phyloP scores from a whole-genome alignment of 2,888 invertebrate species.

The Drosophila eohydei region DNA sequence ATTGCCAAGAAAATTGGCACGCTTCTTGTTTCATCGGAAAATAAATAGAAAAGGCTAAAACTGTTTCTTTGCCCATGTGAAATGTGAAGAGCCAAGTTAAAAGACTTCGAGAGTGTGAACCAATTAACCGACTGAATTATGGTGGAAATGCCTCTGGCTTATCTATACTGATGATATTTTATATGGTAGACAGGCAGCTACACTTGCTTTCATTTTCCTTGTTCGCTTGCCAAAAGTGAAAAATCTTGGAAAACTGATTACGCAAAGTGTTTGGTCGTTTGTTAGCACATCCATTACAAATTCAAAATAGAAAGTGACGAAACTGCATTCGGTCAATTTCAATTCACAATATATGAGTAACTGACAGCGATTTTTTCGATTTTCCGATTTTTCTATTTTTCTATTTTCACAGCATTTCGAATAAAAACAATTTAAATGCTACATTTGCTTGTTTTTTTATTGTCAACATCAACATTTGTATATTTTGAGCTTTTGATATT shows the following conservation, averaged over 20 bases:
- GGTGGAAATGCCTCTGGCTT: constrained; percentile 47
- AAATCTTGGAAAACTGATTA: constrained; percentile 14
- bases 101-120: constrained; percentile 57
- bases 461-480: constrained; percentile 33
- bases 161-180: constrained; percentile 26
- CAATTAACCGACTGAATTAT: constrained; percentile 74
- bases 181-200: constrained; percentile 4
- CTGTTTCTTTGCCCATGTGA: constrained; percentile 3
- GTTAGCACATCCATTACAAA: constrained; percentile 29
- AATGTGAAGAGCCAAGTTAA: constrained; percentile 13
- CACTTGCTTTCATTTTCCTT: constrained; percentile 17
- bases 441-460: constrained; percentile 43
- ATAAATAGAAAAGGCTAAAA: constrained; percentile 9
- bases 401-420: neutral
- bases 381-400: neutral
- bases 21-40: constrained; percentile 59
- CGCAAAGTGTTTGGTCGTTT: constrained; percentile 32
- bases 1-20: constrained; percentile 76
- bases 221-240: constrained; percentile 39
- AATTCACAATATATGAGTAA: neutral
- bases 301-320: constrained; percentile 60
- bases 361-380: neutral
- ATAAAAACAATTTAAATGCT: constrained; percentile 25
- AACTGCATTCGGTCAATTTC: constrained; percentile 31
- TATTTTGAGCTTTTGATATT: constrained; percentile 9